Base-by-base conservation (phyloP, 2,113 vertebrate genomes). In the Podarcis cretensis region DNA sequence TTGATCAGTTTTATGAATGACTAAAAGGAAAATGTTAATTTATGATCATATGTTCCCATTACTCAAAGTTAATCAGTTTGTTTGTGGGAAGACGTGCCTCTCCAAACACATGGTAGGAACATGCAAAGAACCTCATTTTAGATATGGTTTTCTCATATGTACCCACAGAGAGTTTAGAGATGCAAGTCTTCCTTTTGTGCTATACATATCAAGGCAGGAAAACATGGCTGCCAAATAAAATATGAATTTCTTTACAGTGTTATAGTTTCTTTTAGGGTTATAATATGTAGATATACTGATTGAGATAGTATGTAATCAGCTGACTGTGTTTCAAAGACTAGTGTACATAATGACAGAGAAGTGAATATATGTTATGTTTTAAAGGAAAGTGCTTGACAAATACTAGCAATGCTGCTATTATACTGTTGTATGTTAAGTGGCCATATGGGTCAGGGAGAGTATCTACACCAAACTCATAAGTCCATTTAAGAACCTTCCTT, bases 401-500 rank as follows among this genome's bases (percentile, higher is more conserved):
- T 32, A 48, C 48, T 81, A 68, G 43, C 89, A 35, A 40, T 85
- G 90, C 88, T 89, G 87, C 2, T 80, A 68, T 54, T 54, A 83
- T 48, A 84, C 37, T 85, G 23, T 71, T 83, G 83, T 91, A 74
- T 63, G 78, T n/a, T 93, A 37, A n/a, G 84, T 89, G 91, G 77
- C 91, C 85, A 94, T 94, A 94, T 96, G 95, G 92, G 90, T 92
- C 93, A 87, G 68, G 84, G 78, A 85, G 20, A 79, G 66, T 74
- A 77, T 88, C 3, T 37, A 59, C 35, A 91, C 85, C 85, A 80
- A 90, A 40, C 86, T 84, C 80, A 30, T 74, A 87, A 85, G 76
- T 83, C 68, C 91, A 23, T 0, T 86, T 86, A 87, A 73, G 92
- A 81, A 93, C 85, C 81, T 93, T 91, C 90, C 91, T 96, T 94